Evolutionary conservation across 2,113 vertebrate species (phyloP).

Genomic region (Suricata suricatta): DNA sequence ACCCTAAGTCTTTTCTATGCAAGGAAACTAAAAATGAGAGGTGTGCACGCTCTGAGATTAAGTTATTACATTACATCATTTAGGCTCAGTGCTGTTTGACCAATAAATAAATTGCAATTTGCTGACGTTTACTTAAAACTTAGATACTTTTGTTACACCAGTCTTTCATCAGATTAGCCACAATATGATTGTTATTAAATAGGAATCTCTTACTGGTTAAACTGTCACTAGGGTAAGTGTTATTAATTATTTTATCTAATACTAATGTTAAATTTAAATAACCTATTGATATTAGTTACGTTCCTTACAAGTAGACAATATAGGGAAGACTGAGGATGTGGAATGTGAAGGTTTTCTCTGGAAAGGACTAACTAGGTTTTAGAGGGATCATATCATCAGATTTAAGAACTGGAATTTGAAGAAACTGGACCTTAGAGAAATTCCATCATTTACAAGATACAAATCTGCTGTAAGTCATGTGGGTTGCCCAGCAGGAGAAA

Average conservation of each 20-base stretch:
- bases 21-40: conserved; percentile 39
- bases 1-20: neutral
- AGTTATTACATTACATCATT: neutral
- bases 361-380: neutral
- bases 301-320: neutral
- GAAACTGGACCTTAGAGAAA: neutral
- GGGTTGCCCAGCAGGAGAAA: neutral
- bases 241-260: neutral
- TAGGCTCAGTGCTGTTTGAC: neutral
- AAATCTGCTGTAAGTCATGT: neutral
- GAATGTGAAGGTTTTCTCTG: neutral
- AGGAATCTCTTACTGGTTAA: neutral
- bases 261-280: neutral
- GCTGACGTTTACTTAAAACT: conserved; percentile 34
- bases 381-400: neutral
- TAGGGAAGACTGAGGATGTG: neutral
- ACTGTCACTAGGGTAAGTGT: neutral
- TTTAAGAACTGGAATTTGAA: neutral
- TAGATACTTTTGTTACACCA: neutral
- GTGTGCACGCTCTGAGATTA: neutral
- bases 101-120: neutral
- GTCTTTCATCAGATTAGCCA: neutral
- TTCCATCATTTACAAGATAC: neutral
- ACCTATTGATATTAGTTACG: neutral
- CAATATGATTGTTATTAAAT: neutral